Evolutionary conservation across 2,113 vertebrate genomes (phyloP).

Genomic region (pig (Sus scrofa)): T2T-Sscrofa CM000824.6:95962001-95962500

Average conservation of each 20-base stretch:
- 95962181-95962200: not conserved
- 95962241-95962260: not conserved
- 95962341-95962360: too few species aligned
- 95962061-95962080: not conserved
- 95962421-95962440: not conserved
- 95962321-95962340: not conserved
- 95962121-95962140: not conserved
- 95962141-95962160: not conserved
- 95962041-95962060: too few species aligned
- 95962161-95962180: not conserved
- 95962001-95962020: not conserved
- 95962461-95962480: not conserved
- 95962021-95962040: not conserved
- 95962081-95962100: not conserved
- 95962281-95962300: not conserved
- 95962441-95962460: fast-evolving
- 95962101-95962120: not conserved
- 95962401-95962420: not conserved
- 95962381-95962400: not conserved
- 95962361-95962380: not conserved
- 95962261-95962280: not conserved
- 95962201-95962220: fast-evolving
- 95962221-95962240: not conserved
- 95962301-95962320: not conserved
- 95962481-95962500: not conserved